These are phyloP conservation scores for Erebia epiphron DNA, from an alignment of 2,888 invertebrate species.

Conservation along the genomic window DNA sequence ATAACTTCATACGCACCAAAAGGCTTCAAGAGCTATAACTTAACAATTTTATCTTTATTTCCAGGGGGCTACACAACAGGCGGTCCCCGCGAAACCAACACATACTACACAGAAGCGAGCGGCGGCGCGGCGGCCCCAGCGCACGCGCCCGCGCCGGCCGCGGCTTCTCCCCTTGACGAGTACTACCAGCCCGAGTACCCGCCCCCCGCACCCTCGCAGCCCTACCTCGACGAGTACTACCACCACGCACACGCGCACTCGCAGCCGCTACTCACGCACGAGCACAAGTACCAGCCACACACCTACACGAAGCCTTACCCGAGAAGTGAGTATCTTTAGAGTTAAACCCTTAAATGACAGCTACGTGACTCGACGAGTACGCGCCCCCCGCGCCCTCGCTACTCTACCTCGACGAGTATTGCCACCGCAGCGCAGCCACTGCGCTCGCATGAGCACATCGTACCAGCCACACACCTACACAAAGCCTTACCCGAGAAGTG, in stretches of 20 bases:
- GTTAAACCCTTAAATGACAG: no score
- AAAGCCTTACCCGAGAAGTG: constrained; percentile 88
- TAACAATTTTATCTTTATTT: constrained; percentile 30
- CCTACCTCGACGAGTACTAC: constrained; percentile 83
- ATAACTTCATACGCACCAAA: no score
- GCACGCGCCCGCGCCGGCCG: constrained; percentile 62
- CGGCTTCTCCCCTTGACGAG: constrained; percentile 80
- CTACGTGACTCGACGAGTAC: constrained; percentile 53
- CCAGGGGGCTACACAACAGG: constrained; percentile 83
- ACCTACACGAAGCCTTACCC: constrained; percentile 88
- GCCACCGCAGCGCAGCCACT: no score
- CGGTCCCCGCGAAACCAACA: constrained; percentile 78
- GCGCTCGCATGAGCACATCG: constrained; percentile 86
- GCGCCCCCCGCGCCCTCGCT: constrained; percentile 71
- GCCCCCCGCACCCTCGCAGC: constrained; percentile 67
- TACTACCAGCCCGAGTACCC: constrained; percentile 78
- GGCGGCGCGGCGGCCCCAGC: constrained; percentile 56
- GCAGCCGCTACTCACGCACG: constrained; percentile 81
- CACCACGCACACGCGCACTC: constrained; percentile 89
- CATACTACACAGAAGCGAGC: constrained; percentile 75
- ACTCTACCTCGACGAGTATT: no score
- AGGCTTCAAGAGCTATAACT: neutral
- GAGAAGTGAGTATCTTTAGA: constrained; percentile 79
- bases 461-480: constrained; percentile 87
- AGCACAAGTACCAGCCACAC: constrained; percentile 88